Evolutionary conservation across 2,113 vertebrate species (phyloP).

Genomic region (Vidua chalybeata): DNA sequence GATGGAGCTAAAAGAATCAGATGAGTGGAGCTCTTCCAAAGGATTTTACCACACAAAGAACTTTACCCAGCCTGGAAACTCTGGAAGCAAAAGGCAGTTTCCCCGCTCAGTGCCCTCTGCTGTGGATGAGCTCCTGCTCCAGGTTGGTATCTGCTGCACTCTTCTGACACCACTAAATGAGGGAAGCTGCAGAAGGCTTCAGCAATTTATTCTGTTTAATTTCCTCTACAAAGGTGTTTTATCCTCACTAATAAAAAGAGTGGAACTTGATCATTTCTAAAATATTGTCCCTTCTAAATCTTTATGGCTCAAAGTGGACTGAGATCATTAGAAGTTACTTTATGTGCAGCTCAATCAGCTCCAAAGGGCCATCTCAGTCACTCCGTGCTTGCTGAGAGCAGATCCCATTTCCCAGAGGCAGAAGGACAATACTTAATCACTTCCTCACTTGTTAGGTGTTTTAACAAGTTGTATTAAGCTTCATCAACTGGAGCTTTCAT

Average conservation of each 20-base stretch:
- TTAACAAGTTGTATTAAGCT: conserved; percentile 71
- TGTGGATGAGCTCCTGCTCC: not conserved
- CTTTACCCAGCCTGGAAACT: not conserved
- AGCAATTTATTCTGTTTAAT: conserved; percentile 63
- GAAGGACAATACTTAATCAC: conserved; percentile 67
- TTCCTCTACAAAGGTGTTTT: conserved; percentile 63
- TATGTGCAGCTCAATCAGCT: conserved; percentile 57
- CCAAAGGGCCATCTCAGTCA: conserved; percentile 50
- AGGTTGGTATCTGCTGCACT: not conserved
- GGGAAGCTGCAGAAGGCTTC: conserved; percentile 11
- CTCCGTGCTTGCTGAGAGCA: conserved; percentile 4
- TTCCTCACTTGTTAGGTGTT: conserved; percentile 65
- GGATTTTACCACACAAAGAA: not conserved
- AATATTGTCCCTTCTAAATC: conserved; percentile 71
- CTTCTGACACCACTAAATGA: not conserved
- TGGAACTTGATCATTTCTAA: conserved; percentile 68
- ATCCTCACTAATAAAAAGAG: conserved; percentile 68
- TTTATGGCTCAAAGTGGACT: conserved; percentile 69
- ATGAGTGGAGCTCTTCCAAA: not conserved
- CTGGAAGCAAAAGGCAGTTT: not conserved
- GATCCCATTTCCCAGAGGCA: conserved; percentile 58
- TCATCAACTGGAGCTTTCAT: conserved; percentile 51
- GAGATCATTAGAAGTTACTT: conserved; percentile 65
- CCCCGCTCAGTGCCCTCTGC: not conserved
- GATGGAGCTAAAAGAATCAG: fast-evolving